Evolutionary conservation across 2,888 invertebrate genomes (phyloP), one percentile per base, ranked within the genome.

Genomic region (Epistrophe grossulariae): DNA sequence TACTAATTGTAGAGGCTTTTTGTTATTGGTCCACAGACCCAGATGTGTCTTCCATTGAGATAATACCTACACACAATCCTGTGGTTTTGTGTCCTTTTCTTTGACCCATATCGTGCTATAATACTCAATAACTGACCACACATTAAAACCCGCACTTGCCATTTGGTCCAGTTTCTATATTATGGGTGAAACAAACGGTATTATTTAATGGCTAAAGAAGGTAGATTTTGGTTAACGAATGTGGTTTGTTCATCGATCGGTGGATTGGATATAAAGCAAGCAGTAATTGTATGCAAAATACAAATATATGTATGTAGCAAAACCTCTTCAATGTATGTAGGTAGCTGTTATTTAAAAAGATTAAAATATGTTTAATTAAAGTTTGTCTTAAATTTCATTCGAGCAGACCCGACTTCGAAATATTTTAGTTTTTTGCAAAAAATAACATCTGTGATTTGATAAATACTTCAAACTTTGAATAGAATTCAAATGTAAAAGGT

Each of bases 171-270:
- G 4, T 64, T 60, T 68, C 55, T 48, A 48, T 60, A 76, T 48
- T 77, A 31, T 4, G 77, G 68, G 17, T 43, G 60, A 31, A 81
- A 62, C 74, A 81, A 81, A 71, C 71, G 71, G 52, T 81, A 55
- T 55, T 81, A 81, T 81, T n/a, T 81, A 77, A 81, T 77, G 64
- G 28, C 38, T 64, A 24, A 71, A 81, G 55, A 68, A 77, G 77
- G 77, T 81, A 60, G 77, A 57, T 57, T 76, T 77, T 9, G 77
- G 77, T 81, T 55, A 77, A 62, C 43, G 28, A 62, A 77, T 55
- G 77, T 35, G 81, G 77, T 77, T 60, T 28, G 28, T 55, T 28
- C 19, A 64, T 43, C 45, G 77, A 71, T 81, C 24, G 60, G 66
- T 73, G 45, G 52, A 19, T 43, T 15, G 28, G 17, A 19, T 31